phyloP scores from a whole-genome alignment of 2,888 invertebrate species.

The Limnephilus auricula region DNA sequence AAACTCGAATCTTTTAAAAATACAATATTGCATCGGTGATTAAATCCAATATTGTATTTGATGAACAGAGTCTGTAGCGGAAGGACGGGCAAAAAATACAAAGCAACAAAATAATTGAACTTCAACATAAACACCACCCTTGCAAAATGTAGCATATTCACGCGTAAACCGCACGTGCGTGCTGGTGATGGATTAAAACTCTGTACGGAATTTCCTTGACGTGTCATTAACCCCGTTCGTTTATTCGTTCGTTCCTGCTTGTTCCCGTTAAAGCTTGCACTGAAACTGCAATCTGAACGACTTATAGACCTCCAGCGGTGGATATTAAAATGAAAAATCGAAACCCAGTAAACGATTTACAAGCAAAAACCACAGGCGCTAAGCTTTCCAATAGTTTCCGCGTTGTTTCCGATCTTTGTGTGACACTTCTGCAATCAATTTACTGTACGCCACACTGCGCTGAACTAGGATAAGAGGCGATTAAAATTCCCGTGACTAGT shows the following conservation, averaged over 20 bases:
- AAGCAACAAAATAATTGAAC: too few relatives aligned
- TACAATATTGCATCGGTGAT: too few relatives aligned
- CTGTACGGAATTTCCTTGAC: background rate
- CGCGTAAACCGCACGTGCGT: background rate
- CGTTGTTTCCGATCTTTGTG: background rate
- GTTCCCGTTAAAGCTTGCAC: background rate
- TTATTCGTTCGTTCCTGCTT: background rate
- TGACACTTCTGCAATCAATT: background rate
- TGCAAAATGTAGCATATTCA: background rate
- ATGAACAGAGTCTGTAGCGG: too few relatives aligned
- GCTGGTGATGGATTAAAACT: background rate
- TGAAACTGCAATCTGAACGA: background rate
- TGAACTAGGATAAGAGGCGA: background rate
- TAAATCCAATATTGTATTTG: too few relatives aligned
- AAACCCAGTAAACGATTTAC: background rate
- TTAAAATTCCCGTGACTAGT: background rate
- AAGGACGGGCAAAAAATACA: too few relatives aligned
- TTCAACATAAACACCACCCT: background rate
- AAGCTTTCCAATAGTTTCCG: background rate
- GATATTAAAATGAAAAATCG: background rate
- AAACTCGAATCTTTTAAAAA: too few relatives aligned
- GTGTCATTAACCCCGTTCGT: background rate
- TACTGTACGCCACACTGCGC: background rate
- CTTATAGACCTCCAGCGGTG: background rate
- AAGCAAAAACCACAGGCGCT: background rate